Evolutionary conservation across 2,888 invertebrate genomes (phyloP), one percentile per base, ranked within the genome.

Genomic region (Apoda limacodes): DNA sequence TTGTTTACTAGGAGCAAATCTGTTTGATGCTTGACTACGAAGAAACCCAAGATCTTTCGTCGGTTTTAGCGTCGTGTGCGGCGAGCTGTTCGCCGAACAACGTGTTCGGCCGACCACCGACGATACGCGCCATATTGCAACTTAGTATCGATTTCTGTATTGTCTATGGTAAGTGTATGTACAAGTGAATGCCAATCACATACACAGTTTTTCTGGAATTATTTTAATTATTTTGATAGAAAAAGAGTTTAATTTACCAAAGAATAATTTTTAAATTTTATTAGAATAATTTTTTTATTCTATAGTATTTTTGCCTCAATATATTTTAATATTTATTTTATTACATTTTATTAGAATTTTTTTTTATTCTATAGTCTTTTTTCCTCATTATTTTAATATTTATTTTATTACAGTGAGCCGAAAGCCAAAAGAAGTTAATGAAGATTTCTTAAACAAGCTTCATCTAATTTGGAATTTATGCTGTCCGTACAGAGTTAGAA

Each of bases 91-190:
- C 48, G 0, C 35, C 48, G 0, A 27, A 17, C 29, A 72, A 69
- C 35, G 24, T 66, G 15, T 65, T 68, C 49, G 42, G 48, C 1
- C 52, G 70, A 0, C 42, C 60, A 23, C 60, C 60, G 5, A 56
- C 74, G 1, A 55, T 50, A 15, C 46, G 56, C 1, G 66, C 66
- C 0, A 33, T 78, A 1, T 20, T 71, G 20, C 75, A 72, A 22
- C 56, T 80, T 2, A 63, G 55, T 10, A 46, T 74, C 0, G 80
- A 81, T 28, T 42, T 71, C 7, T 64, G 64, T 14, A 33, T 74
- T 0, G 64, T 70, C 0, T 62, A 55, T 20, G 64, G 75, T 76
- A 17, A 5, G 17, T 7, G 17, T n/a, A n/a, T n/a, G n/a, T n/a
- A n/a, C n/a, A n/a, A n/a, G n/a, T n/a, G n/a, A n/a, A n/a, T n/a